These are phyloP conservation scores for Meles meles DNA, from an alignment of 2,113 vertebrate genomes.

Conservation along the genomic window DNA sequence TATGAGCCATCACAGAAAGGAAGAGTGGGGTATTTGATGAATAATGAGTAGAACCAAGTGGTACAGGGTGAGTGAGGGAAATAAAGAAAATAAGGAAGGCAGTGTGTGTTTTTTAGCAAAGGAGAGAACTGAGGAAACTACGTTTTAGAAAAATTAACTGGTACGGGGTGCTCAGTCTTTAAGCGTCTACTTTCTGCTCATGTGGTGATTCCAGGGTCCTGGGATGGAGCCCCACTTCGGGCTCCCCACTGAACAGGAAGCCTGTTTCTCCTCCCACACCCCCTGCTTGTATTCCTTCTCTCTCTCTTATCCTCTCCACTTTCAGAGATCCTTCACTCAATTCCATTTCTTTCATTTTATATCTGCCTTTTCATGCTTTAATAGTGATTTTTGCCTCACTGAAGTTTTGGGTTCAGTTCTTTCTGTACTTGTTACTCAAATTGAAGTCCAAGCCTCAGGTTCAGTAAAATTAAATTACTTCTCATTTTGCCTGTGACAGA, in stretches of 20 bases:
- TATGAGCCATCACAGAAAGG: not conserved
- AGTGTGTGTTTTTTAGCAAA: not conserved
- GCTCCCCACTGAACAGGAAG: not conserved
- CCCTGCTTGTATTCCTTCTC: too few species aligned
- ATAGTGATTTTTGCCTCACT: not conserved
- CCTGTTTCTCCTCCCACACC: not conserved
- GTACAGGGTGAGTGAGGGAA: not conserved
- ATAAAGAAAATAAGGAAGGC: not conserved
- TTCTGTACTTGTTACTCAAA: constrained; percentile 14
- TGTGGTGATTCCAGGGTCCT: not conserved
- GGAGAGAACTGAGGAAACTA: not conserved
- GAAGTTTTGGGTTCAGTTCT: not conserved
- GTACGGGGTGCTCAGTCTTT: not conserved
- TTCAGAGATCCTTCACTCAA: not conserved
- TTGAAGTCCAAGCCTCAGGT: not conserved
- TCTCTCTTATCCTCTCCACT: not conserved
- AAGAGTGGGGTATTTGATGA: not conserved
- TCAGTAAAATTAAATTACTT: constrained; percentile 28
- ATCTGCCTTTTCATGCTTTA: not conserved
- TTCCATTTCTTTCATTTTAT: not conserved
- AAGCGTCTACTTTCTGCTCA: not conserved
- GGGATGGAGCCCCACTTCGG: not conserved
- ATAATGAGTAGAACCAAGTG: not conserved
- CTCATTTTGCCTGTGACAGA: not conserved
- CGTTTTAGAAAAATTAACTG: not conserved